Base-by-base conservation (phyloP, 1,140 invertebrate genomes). In the Musca vetustissima region DNA sequence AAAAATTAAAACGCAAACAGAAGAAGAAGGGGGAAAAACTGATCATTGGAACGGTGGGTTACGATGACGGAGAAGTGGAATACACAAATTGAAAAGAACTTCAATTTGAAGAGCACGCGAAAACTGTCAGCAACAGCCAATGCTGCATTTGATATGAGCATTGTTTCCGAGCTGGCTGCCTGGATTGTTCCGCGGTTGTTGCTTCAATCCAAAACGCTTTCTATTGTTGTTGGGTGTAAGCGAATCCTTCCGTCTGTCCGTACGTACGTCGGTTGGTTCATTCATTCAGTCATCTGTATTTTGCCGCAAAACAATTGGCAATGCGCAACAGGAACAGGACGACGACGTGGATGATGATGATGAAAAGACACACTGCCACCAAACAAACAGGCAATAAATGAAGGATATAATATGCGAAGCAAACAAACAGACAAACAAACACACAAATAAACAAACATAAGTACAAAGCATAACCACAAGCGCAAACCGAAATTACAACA, bases 61-160 rank as follows among this genome's bases (percentile, higher is more conserved):
- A 43, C 36, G 36, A 9, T 32, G 28, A 32, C 28, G 28, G n/a
- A 43, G 25, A 61, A 32, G 57, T 36, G 57, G 57, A 43, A 61
- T 19, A 36, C 14, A 61, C 14, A 61, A 61, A 61, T 61, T 61
- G 57, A 65, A 65, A 65, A 65, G 47, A 69, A 69, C 47, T 64
- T 64, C 59, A 69, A 69, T 69, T 50, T 64, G 32, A 69, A 49
- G 61, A 19, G 48, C 67, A 50, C 67, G 67, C 57, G 57, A 69
- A 61, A 64, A 53, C 67, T 69, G 67, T 69, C 67, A 64, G 48
- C 24, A 50, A 32, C 67, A 69, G 67, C 28, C 9, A 36, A 69
- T 59, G 49, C 67, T 69, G 67, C 67, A 69, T 69, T 69, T 69
- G 67, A 69, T 69, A 32, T 14, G 47, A 59, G 67, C 59, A 69